These are phyloP conservation scores for Ondatra zibethicus DNA, from an alignment of 2,113 vertebrate species.

Conservation along the genomic window DNA sequence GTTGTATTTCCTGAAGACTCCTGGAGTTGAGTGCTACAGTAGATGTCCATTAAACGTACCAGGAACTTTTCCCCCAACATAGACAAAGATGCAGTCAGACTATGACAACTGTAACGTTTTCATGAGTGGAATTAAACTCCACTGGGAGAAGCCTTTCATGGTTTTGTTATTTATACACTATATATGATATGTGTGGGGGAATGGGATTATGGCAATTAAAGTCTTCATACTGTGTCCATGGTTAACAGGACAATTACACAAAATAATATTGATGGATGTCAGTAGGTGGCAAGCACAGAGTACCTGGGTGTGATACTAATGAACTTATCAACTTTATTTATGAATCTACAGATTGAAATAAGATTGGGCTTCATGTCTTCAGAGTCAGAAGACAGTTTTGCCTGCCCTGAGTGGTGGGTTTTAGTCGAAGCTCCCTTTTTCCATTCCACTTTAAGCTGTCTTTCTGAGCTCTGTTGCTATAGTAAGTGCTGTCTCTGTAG, in stretches of 20 bases:
- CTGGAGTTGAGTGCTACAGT: background rate
- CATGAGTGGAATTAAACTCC: background rate
- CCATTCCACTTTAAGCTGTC: background rate
- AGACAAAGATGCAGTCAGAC: background rate
- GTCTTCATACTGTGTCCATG: background rate
- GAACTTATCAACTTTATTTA: background rate
- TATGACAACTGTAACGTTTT: background rate
- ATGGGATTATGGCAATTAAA: background rate
- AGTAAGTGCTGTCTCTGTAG: background rate
- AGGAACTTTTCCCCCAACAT: background rate
- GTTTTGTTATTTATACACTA: background rate
- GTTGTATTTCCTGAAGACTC: background rate
- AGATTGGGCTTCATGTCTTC: background rate
- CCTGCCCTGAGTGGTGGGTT: background rate
- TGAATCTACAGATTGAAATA: background rate
- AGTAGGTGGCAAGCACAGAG: background rate
- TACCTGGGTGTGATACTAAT: background rate
- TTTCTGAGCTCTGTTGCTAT: background rate
- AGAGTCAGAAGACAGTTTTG: too few species aligned
- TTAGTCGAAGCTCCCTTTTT: background rate
- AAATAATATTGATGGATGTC: background rate
- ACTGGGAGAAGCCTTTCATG: background rate
- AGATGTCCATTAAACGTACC: background rate
- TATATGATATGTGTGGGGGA: background rate
- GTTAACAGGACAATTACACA: background rate